These are phyloP conservation scores for Lepidochrysops patricia DNA, from an alignment of 2,888 invertebrate genomes.

Conservation along the genomic window DNA sequence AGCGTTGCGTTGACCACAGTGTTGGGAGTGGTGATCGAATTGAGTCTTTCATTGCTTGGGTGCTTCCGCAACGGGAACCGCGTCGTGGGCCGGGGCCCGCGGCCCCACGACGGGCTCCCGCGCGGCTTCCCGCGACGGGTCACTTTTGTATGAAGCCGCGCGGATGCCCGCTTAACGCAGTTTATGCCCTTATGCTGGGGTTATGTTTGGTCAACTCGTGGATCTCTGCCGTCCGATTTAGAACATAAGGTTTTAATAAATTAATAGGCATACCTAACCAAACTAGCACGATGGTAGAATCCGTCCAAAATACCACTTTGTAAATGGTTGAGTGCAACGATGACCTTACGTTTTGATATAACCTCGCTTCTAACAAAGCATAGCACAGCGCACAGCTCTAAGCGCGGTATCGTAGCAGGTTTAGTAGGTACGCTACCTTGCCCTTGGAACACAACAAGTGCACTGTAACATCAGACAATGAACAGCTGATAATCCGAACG, in stretches of 20 bases:
- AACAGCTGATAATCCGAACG: slow-evolving; percentile 16
- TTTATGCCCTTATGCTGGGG: too few species aligned
- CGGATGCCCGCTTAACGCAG: too few species aligned
- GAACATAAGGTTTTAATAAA: slow-evolving; percentile 26
- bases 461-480: slow-evolving; percentile 14
- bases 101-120: too few species aligned
- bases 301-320: too few species aligned
- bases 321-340: too few species aligned
- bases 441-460: slow-evolving; percentile 27
- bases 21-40: slow-evolving; percentile 24
- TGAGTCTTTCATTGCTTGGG: slow-evolving; percentile 15
- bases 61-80: too few species aligned
- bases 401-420: slow-evolving; percentile 25
- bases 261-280: slow-evolving; percentile 26
- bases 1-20: background rate
- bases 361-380: slow-evolving; percentile 24
- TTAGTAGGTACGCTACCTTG: slow-evolving; percentile 27
- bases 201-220: slow-evolving; percentile 22
- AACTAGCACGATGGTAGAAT: too few species aligned
- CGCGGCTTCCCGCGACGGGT: too few species aligned
- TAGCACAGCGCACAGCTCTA: slow-evolving; percentile 30
- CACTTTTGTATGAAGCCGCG: too few species aligned
- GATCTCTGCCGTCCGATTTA: slow-evolving; percentile 23
- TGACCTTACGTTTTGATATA: slow-evolving; percentile 20
- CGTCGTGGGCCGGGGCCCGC: too few species aligned